phyloP scores from a whole-genome alignment of 2,797 vertebrate species.

The Ptychobarbus kaznakovi region DNA sequence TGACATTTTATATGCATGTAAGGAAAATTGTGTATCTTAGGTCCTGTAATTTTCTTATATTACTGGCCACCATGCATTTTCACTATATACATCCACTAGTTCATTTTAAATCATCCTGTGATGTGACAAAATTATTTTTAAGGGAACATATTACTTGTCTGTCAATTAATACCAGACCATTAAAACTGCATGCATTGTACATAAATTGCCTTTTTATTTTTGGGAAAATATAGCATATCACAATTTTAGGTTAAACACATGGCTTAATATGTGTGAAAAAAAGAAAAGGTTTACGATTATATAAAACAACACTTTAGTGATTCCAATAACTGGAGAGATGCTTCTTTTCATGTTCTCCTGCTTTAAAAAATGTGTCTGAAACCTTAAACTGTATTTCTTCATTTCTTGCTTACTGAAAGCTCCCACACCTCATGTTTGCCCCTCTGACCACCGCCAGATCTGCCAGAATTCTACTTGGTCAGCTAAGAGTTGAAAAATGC shows the following conservation, averaged over 20 bases:
- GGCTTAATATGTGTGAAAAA: background rate
- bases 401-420: slow-evolving; percentile 41
- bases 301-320: slow-evolving; percentile 24
- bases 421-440: slow-evolving; percentile 24
- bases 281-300: background rate
- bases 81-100: background rate
- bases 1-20: background rate
- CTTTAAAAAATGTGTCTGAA: slow-evolving; percentile 25
- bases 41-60: background rate
- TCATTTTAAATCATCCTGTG: background rate
- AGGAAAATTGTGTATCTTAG: background rate
- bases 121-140: background rate
- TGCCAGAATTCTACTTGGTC: slow-evolving; percentile 23
- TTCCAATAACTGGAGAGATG: slow-evolving; percentile 13
- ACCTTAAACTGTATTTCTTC: slow-evolving; percentile 28
- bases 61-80: too few relatives aligned
- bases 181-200: background rate
- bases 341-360: slow-evolving; percentile 26
- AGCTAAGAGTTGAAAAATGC: slow-evolving; percentile 44
- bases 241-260: background rate
- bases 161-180: background rate
- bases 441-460: slow-evolving; percentile 27
- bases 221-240: background rate
- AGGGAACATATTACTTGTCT: background rate
- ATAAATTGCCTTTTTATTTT: background rate